Evolutionary conservation across 2,797 vertebrate genomes (phyloP).

Genomic region (Oreonectes daqikongensis): DNA sequence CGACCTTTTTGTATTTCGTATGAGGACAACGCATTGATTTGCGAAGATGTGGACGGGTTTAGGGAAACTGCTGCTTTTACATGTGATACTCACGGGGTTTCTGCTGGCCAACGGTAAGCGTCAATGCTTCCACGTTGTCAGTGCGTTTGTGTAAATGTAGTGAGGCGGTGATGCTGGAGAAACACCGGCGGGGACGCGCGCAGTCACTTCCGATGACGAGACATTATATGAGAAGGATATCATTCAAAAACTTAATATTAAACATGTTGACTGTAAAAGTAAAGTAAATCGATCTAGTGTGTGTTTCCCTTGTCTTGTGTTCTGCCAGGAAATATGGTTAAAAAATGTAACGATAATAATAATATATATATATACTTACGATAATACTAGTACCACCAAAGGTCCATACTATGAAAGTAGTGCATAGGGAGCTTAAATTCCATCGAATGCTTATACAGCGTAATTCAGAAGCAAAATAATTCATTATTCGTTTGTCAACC

Average conservation of each 20-base stretch:
- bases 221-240: background rate
- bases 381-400: background rate
- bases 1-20: conserved; percentile 50
- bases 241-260: background rate
- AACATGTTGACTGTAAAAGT: background rate
- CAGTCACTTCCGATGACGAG: conserved; percentile 29
- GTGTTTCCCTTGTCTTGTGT: background rate
- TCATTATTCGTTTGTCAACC: background rate
- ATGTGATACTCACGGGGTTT: conserved; percentile 76
- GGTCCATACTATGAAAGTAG: background rate
- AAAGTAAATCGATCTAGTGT: background rate
- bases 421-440: background rate
- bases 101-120: conserved; percentile 70
- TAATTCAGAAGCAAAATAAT: background rate
- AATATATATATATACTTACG: no score
- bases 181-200: conserved; percentile 19
- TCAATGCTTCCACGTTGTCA: conserved; percentile 17
- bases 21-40: conserved; percentile 63
- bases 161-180: conserved; percentile 22
- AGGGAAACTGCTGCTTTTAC: conserved; percentile 75
- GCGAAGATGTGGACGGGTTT: conserved; percentile 78
- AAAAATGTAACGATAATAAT: no score
- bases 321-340: background rate
- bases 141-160: conserved; percentile 18
- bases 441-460: background rate